Conservation (phyloP, 2,113 vertebrate genomes). For the Tyrannus savana region DNA sequence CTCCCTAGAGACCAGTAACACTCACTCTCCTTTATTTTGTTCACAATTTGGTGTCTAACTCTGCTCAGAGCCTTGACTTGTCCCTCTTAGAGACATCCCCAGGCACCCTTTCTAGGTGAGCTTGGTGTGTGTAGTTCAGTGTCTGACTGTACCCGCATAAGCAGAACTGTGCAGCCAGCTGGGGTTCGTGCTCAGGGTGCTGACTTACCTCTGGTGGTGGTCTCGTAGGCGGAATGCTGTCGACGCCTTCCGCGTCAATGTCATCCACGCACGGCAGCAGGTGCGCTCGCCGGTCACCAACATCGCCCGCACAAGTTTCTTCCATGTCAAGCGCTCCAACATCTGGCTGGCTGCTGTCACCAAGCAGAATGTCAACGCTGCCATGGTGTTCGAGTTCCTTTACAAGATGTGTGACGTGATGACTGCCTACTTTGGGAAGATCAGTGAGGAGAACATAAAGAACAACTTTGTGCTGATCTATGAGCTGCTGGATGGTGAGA, state of each 20-base stretch:
- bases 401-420: constrained; percentile 99
- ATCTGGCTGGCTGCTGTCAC: constrained; percentile 99
- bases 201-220: neutral
- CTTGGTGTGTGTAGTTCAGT: neutral
- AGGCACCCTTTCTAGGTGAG: neutral
- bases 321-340: constrained; percentile 99
- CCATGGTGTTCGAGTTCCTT: constrained; percentile 99
- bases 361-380: constrained; percentile 99
- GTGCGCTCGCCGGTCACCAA: constrained; percentile 98
- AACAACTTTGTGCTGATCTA: constrained; percentile 99
- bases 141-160: neutral
- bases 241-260: constrained; percentile 98
- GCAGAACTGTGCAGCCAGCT: neutral
- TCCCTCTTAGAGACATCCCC: neutral
- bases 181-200: rapidly evolving
- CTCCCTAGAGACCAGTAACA: neutral
- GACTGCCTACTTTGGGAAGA: constrained; percentile 99
- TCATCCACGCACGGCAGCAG: constrained; percentile 98
- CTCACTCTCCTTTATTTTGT: neutral
- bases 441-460: constrained; percentile 99
- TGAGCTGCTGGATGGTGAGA: constrained; percentile 94
- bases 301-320: constrained; percentile 98
- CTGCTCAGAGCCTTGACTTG: constrained; percentile 17
- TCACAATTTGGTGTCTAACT: neutral
- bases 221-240: constrained; percentile 91